Evolutionary conservation across 1,140 invertebrate genomes (phyloP), one percentile per base, ranked within the genome.

Genomic region (Atta colombica): DNA sequence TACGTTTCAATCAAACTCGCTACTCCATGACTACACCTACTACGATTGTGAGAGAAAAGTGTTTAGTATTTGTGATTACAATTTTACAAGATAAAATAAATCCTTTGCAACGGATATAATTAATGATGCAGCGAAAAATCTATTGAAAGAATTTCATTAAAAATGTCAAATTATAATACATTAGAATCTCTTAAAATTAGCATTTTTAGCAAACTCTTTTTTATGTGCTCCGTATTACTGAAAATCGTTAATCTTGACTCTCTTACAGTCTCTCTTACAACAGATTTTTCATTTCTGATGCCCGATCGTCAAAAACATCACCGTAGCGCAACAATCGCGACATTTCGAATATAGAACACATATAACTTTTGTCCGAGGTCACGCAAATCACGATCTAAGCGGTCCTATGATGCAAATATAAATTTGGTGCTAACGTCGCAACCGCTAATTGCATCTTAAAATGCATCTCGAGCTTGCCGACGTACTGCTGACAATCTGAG

Each of bases 231-330:
- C 7, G 6, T 39, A 39, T 39, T 39, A 39, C 6, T 39, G 35
- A 39, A 39, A 39, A 39, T 8, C 6, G 0, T 39, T 39, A 39
- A 39, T 39, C 0, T 39, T 39, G 6, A 39, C 35, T 39, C 1
- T 39, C 6, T 39, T 39, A 39, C 35, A 39, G 7, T 0, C 21
- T 21, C 21, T 21, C 21, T 25, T 25, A 25, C 7, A 39, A 39
- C 7, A 39, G 7, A 39, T 39, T 39, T 39, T 7, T 39, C 35
- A 7, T 39, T 39, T 0, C 4, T 39, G 35, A 39, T 21, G 55
- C 55, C 55, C 45, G 75, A 84, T 89, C 78, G n/a, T 89, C 58
- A 69, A 77, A 88, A 89, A 89, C 63, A 25, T 88, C 68, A 66
- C 51, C 68, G 75, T 51, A 53, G 66, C 45, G 69, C 60, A 78